Conservation (phyloP, 2,797 vertebrate genomes). For the Intellagama lesueurii region DNA sequence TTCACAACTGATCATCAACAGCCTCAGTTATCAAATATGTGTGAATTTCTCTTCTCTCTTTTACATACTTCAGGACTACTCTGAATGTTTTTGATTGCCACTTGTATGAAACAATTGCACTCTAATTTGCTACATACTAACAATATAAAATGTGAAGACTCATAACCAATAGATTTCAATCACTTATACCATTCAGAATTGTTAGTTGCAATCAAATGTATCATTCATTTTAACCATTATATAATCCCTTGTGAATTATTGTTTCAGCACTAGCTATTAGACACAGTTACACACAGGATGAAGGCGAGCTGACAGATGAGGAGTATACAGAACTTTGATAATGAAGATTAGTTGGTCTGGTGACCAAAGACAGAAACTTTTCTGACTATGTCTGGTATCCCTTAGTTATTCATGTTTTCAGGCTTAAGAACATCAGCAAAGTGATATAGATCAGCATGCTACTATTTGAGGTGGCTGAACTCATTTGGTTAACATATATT, state of each 20-base stretch:
- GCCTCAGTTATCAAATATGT: not conserved
- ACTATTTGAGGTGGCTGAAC: not conserved
- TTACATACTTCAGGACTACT: not conserved
- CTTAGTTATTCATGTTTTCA: not conserved
- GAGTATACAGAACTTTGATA: not conserved
- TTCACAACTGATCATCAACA: not conserved
- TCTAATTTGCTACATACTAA: conserved; percentile 11
- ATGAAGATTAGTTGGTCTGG: not conserved
- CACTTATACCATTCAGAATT: conserved; percentile 14
- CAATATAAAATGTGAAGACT: not conserved
- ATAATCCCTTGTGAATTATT: not conserved
- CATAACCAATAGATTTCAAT: conserved; percentile 4
- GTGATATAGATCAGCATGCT: not conserved
- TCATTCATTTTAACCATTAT: conserved; percentile 22
- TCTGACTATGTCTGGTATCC: not conserved
- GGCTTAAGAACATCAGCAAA: not conserved
- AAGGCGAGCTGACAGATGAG: not conserved
- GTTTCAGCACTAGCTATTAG: not conserved
- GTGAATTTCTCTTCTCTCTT: not conserved
- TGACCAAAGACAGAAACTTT: not conserved
- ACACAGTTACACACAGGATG: not conserved
- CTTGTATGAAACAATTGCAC: conserved; percentile 19
- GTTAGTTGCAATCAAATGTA: conserved; percentile 21
- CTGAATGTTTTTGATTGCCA: conserved; percentile 5
- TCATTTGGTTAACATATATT: too few relatives aligned